These are phyloP conservation scores for Bombus vancouverensis DNA, from an alignment of 1,140 invertebrate species.

Conservation along the genomic window DNA sequence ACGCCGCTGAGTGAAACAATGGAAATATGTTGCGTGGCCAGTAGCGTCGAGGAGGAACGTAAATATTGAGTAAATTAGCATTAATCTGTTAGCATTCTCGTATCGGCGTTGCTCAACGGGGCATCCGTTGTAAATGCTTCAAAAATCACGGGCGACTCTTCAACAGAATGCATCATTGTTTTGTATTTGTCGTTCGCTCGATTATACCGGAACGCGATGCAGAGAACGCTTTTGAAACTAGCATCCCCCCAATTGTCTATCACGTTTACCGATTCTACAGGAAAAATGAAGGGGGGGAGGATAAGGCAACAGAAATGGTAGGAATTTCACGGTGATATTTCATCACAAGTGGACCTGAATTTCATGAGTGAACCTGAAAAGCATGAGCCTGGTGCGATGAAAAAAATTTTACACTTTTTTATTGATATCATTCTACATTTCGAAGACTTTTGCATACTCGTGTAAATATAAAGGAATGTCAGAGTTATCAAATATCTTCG, in stretches of 20 bases:
- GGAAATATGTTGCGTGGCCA: constrained; percentile 68
- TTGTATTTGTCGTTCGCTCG: constrained; percentile 60
- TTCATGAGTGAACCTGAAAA: constrained; percentile 45
- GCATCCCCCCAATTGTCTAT: constrained; percentile 30
- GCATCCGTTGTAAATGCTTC: constrained; percentile 49
- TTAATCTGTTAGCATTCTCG: constrained; percentile 64
- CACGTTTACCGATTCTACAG: constrained; percentile 40
- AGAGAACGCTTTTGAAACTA: constrained; percentile 53
- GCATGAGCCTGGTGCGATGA: background rate
- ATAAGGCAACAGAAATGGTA: background rate
- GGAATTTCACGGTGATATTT: no score
- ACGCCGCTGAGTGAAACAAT: constrained; percentile 63
- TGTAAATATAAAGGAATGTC: background rate
- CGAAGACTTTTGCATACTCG: no score
- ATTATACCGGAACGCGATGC: constrained; percentile 43
- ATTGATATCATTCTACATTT: background rate
- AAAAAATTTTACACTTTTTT: background rate
- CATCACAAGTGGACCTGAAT: constrained; percentile 44
- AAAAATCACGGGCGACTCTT: constrained; percentile 57
- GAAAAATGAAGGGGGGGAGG: background rate
- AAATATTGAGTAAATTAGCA: constrained; percentile 73
- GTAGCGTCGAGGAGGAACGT: constrained; percentile 60
- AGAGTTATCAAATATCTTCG: no score
- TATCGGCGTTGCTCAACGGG: constrained; percentile 50
- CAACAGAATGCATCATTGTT: constrained; percentile 34